phyloP scores from a whole-genome alignment of 2,113 vertebrate genomes.

The Archocentrus centrarchus region DNA sequence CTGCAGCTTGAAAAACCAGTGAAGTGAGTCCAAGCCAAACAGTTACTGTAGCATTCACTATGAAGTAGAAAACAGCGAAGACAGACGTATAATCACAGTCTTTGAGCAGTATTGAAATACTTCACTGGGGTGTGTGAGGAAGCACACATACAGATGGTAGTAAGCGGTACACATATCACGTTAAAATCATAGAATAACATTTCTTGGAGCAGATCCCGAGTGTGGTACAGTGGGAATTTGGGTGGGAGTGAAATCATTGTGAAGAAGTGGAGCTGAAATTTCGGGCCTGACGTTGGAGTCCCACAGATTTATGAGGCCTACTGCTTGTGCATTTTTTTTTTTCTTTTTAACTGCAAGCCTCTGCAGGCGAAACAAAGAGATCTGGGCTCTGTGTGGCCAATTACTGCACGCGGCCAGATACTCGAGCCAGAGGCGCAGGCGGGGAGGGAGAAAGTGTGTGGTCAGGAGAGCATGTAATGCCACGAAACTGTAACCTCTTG shows the following conservation, averaged over 20 bases:
- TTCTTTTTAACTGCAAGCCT: slow-evolving; percentile 73
- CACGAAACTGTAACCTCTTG: slow-evolving; percentile 47
- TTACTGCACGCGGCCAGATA: slow-evolving; percentile 64
- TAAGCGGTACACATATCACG: slow-evolving; percentile 38
- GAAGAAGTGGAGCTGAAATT: slow-evolving; percentile 68
- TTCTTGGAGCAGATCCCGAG: slow-evolving; percentile 26
- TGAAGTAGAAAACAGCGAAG: slow-evolving; percentile 53
- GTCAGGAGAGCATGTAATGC: slow-evolving; percentile 47
- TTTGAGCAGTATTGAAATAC: slow-evolving; percentile 51
- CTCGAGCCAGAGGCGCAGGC: slow-evolving; percentile 43
- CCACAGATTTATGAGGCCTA: slow-evolving; percentile 80
- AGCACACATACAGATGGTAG: slow-evolving; percentile 11
- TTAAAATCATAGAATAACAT: slow-evolving; percentile 26
- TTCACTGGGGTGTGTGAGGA: slow-evolving; percentile 28
- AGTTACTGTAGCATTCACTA: slow-evolving; percentile 46
- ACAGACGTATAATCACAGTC: slow-evolving; percentile 66
- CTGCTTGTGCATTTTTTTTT: slow-evolving; percentile 62
- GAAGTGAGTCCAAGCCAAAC: slow-evolving; percentile 70
- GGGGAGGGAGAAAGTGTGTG: slow-evolving; percentile 51
- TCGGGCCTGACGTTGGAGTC: slow-evolving; percentile 71
- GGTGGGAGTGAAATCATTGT: slow-evolving; percentile 73
- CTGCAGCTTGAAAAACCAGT: slow-evolving; percentile 63
- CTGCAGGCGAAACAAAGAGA: slow-evolving; percentile 78
- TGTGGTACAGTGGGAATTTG: slow-evolving; percentile 45
- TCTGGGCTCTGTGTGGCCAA: slow-evolving; percentile 76